Percentiles rank a stretch among this genome's conserved stretches.
phyloP scores from a whole-genome alignment of 2,797 vertebrate species.

The Echiichthys vipera region DNA sequence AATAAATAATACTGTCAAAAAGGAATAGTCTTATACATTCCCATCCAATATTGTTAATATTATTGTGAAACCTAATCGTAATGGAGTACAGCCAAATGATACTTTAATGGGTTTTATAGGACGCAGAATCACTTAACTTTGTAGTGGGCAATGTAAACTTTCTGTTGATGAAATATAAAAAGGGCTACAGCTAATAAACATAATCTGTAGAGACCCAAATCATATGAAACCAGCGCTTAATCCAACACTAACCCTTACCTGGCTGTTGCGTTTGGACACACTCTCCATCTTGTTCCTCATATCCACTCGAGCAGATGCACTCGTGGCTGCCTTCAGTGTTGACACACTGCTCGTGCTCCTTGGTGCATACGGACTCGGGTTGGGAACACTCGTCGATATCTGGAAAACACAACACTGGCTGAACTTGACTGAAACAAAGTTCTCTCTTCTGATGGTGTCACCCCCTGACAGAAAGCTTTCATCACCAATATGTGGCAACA shows the following conservation, averaged over 20 bases:
- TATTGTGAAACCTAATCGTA: not conserved
- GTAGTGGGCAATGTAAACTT: not conserved
- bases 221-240: not conserved
- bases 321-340: constrained; percentile 89
- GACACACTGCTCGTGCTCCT: constrained; percentile 87
- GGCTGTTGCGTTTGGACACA: constrained; percentile 57
- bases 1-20: not conserved
- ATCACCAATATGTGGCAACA: not conserved
- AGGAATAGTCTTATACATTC: not conserved
- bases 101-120: not conserved
- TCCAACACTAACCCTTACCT: constrained; percentile 50
- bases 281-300: constrained; percentile 73
- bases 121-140: not conserved
- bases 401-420: constrained; percentile 48
- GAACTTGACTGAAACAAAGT: too few relatives aligned
- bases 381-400: constrained; percentile 91
- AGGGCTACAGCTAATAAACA: not conserved
- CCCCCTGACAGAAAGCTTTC: too few relatives aligned
- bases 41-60: not conserved
- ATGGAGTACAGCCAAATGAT: not conserved
- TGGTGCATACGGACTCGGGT: constrained; percentile 78
- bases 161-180: not conserved
- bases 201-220: too few relatives aligned
- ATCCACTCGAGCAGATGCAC: constrained; percentile 87
- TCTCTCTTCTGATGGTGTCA: not conserved